Percentiles rank a stretch among this genome's conserved stretches.
These are phyloP conservation scores for Zaprionus nigranus DNA, from an alignment of 1,140 invertebrate genomes.

Conservation along the genomic window DNA sequence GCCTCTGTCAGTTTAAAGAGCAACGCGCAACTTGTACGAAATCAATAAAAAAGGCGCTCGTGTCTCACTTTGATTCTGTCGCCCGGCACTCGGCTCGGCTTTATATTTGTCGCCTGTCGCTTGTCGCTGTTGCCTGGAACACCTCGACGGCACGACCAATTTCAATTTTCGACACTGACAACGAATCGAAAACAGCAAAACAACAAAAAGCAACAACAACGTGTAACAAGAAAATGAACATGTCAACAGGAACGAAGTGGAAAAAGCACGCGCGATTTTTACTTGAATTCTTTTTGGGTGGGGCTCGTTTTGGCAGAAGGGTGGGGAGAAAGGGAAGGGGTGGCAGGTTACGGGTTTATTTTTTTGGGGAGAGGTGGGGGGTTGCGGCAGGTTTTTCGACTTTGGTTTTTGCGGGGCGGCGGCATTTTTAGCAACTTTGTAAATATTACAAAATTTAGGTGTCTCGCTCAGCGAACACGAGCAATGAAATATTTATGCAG, in stretches of 20 bases:
- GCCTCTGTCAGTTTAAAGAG: background rate
- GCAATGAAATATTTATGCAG: constrained; percentile 80
- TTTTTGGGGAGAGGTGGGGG: too few relatives aligned
- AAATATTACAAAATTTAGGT: constrained; percentile 83
- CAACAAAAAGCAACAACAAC: constrained; percentile 53
- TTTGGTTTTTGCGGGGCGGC: constrained; percentile 45
- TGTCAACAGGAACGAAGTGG: constrained; percentile 65
- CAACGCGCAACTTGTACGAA: constrained; percentile 17
- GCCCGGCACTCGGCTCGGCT: background rate
- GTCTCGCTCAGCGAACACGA: constrained; percentile 71
- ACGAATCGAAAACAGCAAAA: constrained; percentile 22
- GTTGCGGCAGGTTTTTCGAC: constrained; percentile 22
- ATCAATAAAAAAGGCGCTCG: constrained; percentile 43
- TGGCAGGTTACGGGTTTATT: constrained; percentile 21
- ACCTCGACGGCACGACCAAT: constrained; percentile 42
- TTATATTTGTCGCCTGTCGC: constrained; percentile 33
- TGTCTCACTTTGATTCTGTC: constrained; percentile 40
- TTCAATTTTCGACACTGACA: constrained; percentile 59
- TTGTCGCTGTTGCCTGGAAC: constrained; percentile 25
- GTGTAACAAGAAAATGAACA: constrained; percentile 77
- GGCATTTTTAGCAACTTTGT: constrained; percentile 77
- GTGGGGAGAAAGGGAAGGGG: background rate
- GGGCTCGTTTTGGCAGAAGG: background rate
- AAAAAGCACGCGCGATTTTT: constrained; percentile 64
- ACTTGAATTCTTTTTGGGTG: constrained; percentile 54